Base-by-base conservation (phyloP, 2,113 vertebrate genomes). In the Oryzias melastigma region DNA sequence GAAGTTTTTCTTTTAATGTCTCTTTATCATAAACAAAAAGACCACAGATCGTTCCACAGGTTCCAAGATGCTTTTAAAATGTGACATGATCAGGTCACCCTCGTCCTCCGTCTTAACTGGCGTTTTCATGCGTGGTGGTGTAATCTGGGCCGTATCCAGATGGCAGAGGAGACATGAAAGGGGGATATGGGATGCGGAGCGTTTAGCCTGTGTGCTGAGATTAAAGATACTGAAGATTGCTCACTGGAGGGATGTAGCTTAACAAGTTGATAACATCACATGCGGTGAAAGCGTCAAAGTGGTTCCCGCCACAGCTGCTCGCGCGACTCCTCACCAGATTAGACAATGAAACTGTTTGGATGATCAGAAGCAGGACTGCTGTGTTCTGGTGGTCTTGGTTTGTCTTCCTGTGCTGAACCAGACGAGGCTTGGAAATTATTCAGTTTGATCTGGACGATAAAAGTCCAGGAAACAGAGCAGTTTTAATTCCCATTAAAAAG, bases 161-260 rank as follows among this genome's bases (percentile, higher is more conserved):
- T 60, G 65, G 51, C 25, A 29, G 46, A 16, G n/a, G 64, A 17
- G n/a, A 49, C 56, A 22, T 0, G 13, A 0, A 44, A n/a, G 18
- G 40, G 45, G 35, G 19, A 14, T 19, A 4, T 7, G 10, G 58
- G 47, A 63, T 29, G 62, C 44, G 8, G 65, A 24, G 24, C 35
- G 58, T 63, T 67, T 47, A 58, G 12, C 48, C 17, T 50, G 43
- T 53, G 58, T 49, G 40, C 18, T 7, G 19, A n/a, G 71, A 74
- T 77, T 68, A 71, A 54, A 77, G 54, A 68, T 25, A 29, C 12
- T 46, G 22, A 57, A 66, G 53, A 62, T 43, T 71, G 53, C 27
- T 50, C 50, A 42, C 22, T 74, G 46, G 24, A 25, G 41, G 13
- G 16, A 13, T 12, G 57, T 48, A 44, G 24, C 17, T 57, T 29